These are phyloP conservation scores for Drymodes brunneopygia DNA, from an alignment of 2,113 vertebrate species.

Conservation along the genomic window DNA sequence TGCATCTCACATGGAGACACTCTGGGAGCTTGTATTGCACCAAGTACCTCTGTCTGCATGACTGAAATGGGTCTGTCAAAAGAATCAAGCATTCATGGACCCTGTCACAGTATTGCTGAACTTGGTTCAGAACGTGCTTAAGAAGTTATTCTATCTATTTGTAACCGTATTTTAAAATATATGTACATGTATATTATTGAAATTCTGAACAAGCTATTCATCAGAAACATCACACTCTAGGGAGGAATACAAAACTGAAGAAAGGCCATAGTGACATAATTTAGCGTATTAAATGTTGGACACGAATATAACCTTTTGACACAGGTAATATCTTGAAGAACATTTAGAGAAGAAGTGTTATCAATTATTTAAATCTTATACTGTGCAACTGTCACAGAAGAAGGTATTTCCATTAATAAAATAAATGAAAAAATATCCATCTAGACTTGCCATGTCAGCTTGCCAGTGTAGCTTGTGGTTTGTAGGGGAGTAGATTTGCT, in stretches of 20 bases:
- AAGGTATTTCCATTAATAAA: background rate
- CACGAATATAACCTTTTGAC: background rate
- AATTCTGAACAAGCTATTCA: background rate
- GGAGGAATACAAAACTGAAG: background rate
- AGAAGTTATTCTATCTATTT: background rate
- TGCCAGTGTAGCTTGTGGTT: background rate
- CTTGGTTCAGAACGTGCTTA: background rate
- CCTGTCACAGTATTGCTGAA: background rate
- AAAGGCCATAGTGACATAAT: background rate
- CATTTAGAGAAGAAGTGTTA: background rate
- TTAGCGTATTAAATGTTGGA: background rate
- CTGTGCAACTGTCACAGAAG: background rate
- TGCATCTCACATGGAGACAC: background rate
- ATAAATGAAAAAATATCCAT: background rate
- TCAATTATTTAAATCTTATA: background rate
- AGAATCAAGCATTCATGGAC: background rate
- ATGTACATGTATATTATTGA: background rate
- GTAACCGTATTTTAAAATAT: background rate
- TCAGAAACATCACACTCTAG: background rate
- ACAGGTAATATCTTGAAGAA: background rate
- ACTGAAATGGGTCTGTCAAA: background rate
- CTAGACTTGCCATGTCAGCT: fast-evolving
- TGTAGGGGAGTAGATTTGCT: background rate
- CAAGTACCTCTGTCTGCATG: background rate
- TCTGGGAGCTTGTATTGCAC: background rate